Conservation (phyloP, 2,113 vertebrate species). For the Lepisosteus osseus region DNA sequence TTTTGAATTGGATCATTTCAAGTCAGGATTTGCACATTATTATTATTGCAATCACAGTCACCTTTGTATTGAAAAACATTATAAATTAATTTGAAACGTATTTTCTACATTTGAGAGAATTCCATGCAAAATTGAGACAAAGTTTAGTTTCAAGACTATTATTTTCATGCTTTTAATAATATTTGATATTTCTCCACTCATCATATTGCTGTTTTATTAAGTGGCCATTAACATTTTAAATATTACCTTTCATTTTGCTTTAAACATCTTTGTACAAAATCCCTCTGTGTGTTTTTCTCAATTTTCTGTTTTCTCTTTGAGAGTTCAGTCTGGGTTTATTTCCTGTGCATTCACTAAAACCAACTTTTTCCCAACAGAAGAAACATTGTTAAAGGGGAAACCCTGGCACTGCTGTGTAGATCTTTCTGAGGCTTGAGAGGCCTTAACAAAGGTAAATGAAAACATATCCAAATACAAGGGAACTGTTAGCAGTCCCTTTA, state of each 20-base stretch:
- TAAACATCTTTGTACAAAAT: neutral
- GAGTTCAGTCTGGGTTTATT: slow-evolving; percentile 7
- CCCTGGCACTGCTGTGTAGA: neutral
- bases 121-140: too few species aligned
- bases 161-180: too few species aligned
- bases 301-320: neutral
- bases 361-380: slow-evolving; percentile 5
- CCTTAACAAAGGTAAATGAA: slow-evolving; percentile 1
- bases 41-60: too few species aligned
- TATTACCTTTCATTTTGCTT: neutral
- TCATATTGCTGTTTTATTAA: too few species aligned
- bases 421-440: neutral
- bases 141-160: too few species aligned
- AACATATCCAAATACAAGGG: neutral
- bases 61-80: too few species aligned
- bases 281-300: neutral
- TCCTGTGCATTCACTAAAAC: slow-evolving; percentile 2
- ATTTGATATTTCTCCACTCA: too few species aligned
- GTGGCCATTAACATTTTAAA: neutral
- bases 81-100: too few species aligned
- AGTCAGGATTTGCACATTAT: too few species aligned
- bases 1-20: too few species aligned
- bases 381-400: slow-evolving; percentile 5
- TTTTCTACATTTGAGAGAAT: too few species aligned
- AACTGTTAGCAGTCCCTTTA: neutral